A percentile compares a stretch with the other conserved stretches of the same genome.
These are phyloP conservation scores for Nephrotoma guestfalica DNA, from an alignment of 2,888 invertebrate genomes.

Conservation along the genomic window DNA sequence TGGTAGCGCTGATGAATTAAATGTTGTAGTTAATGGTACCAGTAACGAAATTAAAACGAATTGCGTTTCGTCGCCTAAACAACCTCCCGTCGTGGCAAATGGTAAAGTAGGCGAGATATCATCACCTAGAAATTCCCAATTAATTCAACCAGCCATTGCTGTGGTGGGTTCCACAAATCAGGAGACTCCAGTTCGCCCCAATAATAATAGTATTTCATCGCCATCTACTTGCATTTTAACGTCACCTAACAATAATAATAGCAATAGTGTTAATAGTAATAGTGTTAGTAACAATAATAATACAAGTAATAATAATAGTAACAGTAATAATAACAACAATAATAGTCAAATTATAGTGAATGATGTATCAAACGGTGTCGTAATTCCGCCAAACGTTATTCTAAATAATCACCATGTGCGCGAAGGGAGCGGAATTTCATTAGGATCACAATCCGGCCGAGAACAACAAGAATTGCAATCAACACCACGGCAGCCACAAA, in stretches of 20 bases:
- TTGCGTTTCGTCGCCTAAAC: neutral
- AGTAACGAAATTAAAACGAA: neutral
- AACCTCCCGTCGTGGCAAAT: neutral
- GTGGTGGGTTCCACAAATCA: neutral
- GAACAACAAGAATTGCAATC: neutral
- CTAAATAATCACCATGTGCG: neutral
- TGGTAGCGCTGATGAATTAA: neutral
- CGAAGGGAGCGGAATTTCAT: neutral
- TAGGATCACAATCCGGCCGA: neutral
- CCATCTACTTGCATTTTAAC: neutral
- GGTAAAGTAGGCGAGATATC: slow-evolving; percentile 9
- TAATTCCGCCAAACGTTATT: neutral
- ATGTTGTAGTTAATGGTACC: neutral
- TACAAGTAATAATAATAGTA: neutral
- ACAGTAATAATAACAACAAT: neutral
- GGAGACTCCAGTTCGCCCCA: neutral
- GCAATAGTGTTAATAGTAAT: neutral
- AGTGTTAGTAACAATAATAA: neutral
- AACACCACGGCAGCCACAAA: neutral
- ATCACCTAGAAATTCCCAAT: slow-evolving; percentile 11
- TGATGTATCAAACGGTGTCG: neutral
- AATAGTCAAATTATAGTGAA: slow-evolving; percentile 1
- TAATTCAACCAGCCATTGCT: neutral
- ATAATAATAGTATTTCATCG: neutral
- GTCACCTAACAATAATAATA: neutral